phyloP scores from a whole-genome alignment of 2,888 invertebrate genomes.

The Pyrochroa serraticornis region DNA sequence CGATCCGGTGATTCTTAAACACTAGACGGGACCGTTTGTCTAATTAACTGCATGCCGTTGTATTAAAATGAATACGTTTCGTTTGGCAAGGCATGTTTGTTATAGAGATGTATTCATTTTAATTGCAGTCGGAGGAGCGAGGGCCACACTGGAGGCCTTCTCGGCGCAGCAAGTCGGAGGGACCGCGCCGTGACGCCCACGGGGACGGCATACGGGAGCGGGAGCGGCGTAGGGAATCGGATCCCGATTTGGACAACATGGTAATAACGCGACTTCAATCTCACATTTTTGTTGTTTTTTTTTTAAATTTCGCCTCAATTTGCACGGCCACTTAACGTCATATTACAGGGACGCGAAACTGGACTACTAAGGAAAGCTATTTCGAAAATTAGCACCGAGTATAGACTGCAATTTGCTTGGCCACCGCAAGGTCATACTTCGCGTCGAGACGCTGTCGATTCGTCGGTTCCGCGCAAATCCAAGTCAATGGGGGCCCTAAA shows the following conservation, averaged over 20 bases:
- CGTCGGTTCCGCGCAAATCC: slow-evolving; percentile 76
- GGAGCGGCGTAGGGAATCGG: slow-evolving; percentile 57
- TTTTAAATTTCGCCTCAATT: slow-evolving; percentile 15
- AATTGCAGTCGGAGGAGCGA: slow-evolving; percentile 73
- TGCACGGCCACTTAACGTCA: slow-evolving; percentile 32
- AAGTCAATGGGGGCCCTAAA: slow-evolving; percentile 87
- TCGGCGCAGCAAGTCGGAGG: slow-evolving; percentile 80
- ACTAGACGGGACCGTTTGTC: slow-evolving; percentile 12
- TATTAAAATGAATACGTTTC: slow-evolving; percentile 58
- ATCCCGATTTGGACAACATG: slow-evolving; percentile 57
- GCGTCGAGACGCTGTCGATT: slow-evolving; percentile 58
- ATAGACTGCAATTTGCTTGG: slow-evolving; percentile 90
- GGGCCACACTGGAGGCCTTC: slow-evolving; percentile 66
- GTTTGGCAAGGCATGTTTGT: slow-evolving; percentile 39
- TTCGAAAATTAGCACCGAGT: slow-evolving; percentile 81
- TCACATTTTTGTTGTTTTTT: slow-evolving; percentile 15
- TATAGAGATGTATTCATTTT: slow-evolving; percentile 58
- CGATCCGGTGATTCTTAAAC: slow-evolving; percentile 10
- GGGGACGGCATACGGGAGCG: slow-evolving; percentile 48
- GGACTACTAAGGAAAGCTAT: slow-evolving; percentile 76
- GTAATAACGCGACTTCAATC: slow-evolving; percentile 41
- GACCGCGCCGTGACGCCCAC: slow-evolving; percentile 59
- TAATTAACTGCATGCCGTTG: slow-evolving; percentile 16
- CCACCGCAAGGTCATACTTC: slow-evolving; percentile 63
- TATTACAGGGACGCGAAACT: slow-evolving; percentile 55